A percentile compares a stretch with the other conserved stretches of the same genome.
Conservation (phyloP, 2,113 vertebrate species). For the Nyctibius bracteatus region DNA sequence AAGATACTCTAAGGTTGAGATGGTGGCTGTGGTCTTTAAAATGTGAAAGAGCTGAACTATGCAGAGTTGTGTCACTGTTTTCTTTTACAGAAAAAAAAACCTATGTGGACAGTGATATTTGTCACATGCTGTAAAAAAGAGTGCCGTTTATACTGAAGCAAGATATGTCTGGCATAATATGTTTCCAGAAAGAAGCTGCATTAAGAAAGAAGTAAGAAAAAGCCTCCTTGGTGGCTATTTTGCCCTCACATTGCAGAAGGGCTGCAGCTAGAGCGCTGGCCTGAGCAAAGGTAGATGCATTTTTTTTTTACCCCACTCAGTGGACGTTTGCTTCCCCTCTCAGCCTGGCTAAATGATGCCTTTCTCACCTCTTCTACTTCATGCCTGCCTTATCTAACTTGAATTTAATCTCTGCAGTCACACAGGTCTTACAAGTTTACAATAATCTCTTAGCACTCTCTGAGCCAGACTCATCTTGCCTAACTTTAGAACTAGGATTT, state of each 20-base stretch:
- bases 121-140: background rate
- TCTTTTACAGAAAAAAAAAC: background rate
- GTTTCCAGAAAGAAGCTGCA: background rate
- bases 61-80: background rate
- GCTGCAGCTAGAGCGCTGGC: background rate
- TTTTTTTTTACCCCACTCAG: background rate
- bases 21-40: background rate
- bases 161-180: background rate
- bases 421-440: background rate
- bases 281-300: background rate
- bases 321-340: background rate
- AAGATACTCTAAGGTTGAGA: background rate
- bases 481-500: background rate
- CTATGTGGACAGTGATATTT: background rate
- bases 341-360: background rate
- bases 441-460: background rate
- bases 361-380: background rate
- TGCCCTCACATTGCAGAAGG: background rate
- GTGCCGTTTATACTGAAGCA: background rate
- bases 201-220: background rate
- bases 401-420: background rate
- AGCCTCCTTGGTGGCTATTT: background rate
- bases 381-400: background rate
- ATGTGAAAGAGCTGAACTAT: background rate
- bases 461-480: background rate